A percentile compares a stretch with the other conserved stretches of the same genome.
These are phyloP conservation scores for Sitodiplosis mosellana DNA, from an alignment of 1,140 invertebrate genomes.

Conservation along the genomic window DNA sequence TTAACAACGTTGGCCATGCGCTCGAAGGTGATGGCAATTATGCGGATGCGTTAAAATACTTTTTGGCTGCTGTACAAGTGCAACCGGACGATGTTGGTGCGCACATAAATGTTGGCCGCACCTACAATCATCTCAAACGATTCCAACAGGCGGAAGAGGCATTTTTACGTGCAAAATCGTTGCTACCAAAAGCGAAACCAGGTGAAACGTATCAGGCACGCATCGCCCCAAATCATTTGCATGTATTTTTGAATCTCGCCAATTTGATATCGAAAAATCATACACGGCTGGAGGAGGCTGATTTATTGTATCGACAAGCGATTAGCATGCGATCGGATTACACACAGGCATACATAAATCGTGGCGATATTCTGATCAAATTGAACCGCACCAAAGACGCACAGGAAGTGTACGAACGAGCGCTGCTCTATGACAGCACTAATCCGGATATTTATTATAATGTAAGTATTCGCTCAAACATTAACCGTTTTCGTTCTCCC, in stretches of 20 bases:
- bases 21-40: slow-evolving; percentile 71
- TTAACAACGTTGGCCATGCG: slow-evolving; percentile 93
- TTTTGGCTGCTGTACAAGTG: slow-evolving; percentile 80
- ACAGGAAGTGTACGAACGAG: slow-evolving; percentile 84
- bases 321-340: slow-evolving; percentile 96
- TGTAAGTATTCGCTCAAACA: slow-evolving; percentile 33
- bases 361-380: slow-evolving; percentile 90
- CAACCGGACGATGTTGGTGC: slow-evolving; percentile 92
- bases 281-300: slow-evolving; percentile 80
- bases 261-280: slow-evolving; percentile 88
- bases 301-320: slow-evolving; percentile 80
- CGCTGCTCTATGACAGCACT: slow-evolving; percentile 78
- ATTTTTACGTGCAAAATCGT: slow-evolving; percentile 71
- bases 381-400: slow-evolving; percentile 88
- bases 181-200: slow-evolving; percentile 77
- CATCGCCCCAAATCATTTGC: slow-evolving; percentile 89
- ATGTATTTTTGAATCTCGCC: slow-evolving; percentile 88
- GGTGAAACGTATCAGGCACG: slow-evolving; percentile 88
- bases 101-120: slow-evolving; percentile 90
- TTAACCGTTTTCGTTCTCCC: background rate
- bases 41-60: slow-evolving; percentile 74
- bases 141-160: slow-evolving; percentile 83
- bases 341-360: slow-evolving; percentile 92
- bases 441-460: slow-evolving; percentile 98
- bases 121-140: slow-evolving; percentile 80